These are phyloP conservation scores for Cynocephalus volans DNA, from an alignment of 2,113 vertebrate species.

Conservation along the genomic window DNA sequence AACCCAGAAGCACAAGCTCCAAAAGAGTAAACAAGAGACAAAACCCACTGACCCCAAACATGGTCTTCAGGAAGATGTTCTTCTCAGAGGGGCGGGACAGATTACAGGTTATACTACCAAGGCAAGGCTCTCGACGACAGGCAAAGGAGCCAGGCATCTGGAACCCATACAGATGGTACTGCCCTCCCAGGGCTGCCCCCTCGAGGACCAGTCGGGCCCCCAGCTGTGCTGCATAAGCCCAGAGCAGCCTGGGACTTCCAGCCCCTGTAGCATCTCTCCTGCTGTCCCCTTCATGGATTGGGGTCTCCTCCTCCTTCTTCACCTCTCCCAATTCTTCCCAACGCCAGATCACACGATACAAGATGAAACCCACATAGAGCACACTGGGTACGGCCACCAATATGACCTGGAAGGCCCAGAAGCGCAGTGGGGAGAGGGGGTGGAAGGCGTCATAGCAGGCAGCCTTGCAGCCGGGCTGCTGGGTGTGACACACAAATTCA, in stretches of 20 bases:
- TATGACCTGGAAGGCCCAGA: constrained; percentile 80
- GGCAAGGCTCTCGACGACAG: constrained; percentile 79
- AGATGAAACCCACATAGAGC: constrained; percentile 62
- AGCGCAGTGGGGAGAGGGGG: constrained; percentile 77
- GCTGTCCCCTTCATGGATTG: neutral
- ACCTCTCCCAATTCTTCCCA: constrained; percentile 69
- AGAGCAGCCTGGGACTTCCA: constrained; percentile 57
- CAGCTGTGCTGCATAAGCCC: constrained; percentile 78
- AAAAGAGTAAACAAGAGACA: constrained; percentile 72
- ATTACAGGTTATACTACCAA: constrained; percentile 68
- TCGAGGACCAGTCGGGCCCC: constrained; percentile 73
- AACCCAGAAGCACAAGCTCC: constrained; percentile 77
- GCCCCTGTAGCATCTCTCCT: neutral
- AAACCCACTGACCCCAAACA: constrained; percentile 77
- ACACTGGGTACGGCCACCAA: constrained; percentile 72
- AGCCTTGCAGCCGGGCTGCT: constrained; percentile 73
- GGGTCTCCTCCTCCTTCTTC: constrained; percentile 36
- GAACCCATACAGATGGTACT: constrained; percentile 79
- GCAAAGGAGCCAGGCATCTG: constrained; percentile 65
- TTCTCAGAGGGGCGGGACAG: constrained; percentile 78
- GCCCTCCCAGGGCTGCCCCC: constrained; percentile 64
- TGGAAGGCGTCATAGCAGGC: constrained; percentile 74
- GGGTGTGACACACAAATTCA: constrained; percentile 77
- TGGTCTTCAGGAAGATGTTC: constrained; percentile 75
- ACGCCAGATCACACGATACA: constrained; percentile 65